Conservation (phyloP, 2,888 invertebrate species). For the Heliconius ismenius region DNA sequence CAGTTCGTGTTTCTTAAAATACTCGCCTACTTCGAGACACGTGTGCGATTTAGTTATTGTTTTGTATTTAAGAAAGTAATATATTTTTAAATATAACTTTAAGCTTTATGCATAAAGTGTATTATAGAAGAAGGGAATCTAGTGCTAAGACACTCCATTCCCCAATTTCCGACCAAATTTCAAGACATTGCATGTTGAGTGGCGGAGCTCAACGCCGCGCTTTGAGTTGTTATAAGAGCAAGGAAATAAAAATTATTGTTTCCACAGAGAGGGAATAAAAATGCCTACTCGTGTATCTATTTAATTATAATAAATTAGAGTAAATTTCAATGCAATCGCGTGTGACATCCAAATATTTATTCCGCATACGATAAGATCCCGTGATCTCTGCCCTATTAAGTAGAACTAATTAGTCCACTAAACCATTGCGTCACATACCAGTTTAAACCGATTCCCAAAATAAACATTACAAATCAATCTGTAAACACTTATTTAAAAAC, state of each 20-base stretch:
- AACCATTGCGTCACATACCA: neutral
- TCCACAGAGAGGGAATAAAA: no score
- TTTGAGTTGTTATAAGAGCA: no score
- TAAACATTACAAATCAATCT: constrained; percentile 3
- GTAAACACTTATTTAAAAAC: neutral
- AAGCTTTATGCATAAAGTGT: no score
- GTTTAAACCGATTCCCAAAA: neutral
- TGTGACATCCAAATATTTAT: neutral
- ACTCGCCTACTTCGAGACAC: neutral
- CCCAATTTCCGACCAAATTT: no score
- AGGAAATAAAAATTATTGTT: no score
- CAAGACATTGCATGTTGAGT: no score
- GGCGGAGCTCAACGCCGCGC: no score
- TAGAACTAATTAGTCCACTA: neutral
- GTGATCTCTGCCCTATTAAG: neutral
- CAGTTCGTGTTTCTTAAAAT: constrained; percentile 4
- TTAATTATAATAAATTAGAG: no score
- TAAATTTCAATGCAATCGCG: neutral
- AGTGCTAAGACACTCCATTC: no score
- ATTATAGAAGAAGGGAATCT: no score
- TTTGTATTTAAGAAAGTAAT: neutral
- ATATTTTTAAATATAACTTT: neutral
- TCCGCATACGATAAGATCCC: neutral
- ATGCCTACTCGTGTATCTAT: no score
- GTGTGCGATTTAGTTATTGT: neutral